Conservation (phyloP, 2,888 invertebrate species). For the Perizoma affinitatum region DNA sequence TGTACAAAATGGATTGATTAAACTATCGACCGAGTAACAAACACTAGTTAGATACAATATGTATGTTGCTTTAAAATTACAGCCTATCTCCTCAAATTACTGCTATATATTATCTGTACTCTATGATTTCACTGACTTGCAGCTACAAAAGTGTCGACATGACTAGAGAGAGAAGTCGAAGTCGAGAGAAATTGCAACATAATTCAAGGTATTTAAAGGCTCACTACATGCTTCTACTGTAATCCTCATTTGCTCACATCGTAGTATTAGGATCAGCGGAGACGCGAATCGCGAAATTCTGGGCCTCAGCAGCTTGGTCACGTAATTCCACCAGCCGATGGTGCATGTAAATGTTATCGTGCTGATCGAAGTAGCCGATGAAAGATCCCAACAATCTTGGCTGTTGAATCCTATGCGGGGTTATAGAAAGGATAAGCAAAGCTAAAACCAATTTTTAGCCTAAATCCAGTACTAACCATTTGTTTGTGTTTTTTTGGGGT, state of each 20-base stretch:
- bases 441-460: too few species aligned
- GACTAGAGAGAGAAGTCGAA: not conserved
- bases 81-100: not conserved
- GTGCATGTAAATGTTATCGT: slow-evolving; percentile 45
- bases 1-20: not conserved
- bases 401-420: slow-evolving; percentile 82
- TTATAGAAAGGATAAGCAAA: slow-evolving; percentile 23
- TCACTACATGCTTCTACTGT: slow-evolving; percentile 23
- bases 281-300: slow-evolving; percentile 2
- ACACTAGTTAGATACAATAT: not conserved
- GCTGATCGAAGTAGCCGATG: slow-evolving; percentile 79
- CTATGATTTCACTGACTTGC: not conserved
- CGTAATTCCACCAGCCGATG: slow-evolving; percentile 47
- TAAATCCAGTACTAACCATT: too few species aligned
- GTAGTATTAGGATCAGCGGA: slow-evolving; percentile 32
- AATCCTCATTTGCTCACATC: slow-evolving; percentile 41
- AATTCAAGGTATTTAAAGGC: slow-evolving; percentile 16
- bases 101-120: not conserved
- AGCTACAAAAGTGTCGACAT: not conserved
- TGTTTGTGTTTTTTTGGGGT: too few species aligned
- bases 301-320: slow-evolving; percentile 39
- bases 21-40: not conserved
- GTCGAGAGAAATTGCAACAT: slow-evolving; percentile 16
- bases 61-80: not conserved
- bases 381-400: slow-evolving; percentile 86